Base-by-base conservation (phyloP, 2,888 invertebrate species). In the Allacma fusca region DNA sequence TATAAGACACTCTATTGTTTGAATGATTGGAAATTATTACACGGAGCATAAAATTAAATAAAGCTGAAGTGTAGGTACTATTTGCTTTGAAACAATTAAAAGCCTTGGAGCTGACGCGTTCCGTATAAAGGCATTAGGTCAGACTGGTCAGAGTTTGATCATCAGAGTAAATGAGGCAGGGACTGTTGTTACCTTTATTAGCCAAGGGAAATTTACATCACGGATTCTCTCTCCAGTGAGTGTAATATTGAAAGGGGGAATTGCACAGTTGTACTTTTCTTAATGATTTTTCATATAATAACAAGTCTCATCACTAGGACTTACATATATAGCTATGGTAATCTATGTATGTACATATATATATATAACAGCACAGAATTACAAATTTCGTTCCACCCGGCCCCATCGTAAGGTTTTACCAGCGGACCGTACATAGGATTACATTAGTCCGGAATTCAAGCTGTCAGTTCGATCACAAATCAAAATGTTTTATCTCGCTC, bases 401-500 rank as follows among this genome's bases (percentile, higher is more conserved):
- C n/a, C 50, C 50, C 19, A 50, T 50, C 50, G 16, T 50, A n/a
- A 1, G 19, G 9, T 2, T 50, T 50, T 50, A 50, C n/a, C 2
- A n/a, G n/a, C n/a, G n/a, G n/a, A n/a, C n/a, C 19, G 2, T 50
- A 50, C 19, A 16, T 13, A 4, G 5, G 50, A 50, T n/a, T 50
- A 50, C 50, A 50, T 50, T 50, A 50, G 50, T 16, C 50, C 16
- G 50, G 50, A 50, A 50, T 50, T 50, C 50, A 50, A 50, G n/a
- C 50, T 50, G 50, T 50, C 50, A 50, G 50, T 50, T 50, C 19
- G 50, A 50, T 50, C 50, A 50, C 50, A 50, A 50, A 50, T 50
- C 50, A 50, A 50, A 50, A 50, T 50, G 50, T 5, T 50, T 50
- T 50, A 50, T 50, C 50, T 50, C 7, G 19, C 19, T n/a, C n/a